Conservation (phyloP, 2,797 vertebrate genomes). For the Margarornis squamiger region DNA sequence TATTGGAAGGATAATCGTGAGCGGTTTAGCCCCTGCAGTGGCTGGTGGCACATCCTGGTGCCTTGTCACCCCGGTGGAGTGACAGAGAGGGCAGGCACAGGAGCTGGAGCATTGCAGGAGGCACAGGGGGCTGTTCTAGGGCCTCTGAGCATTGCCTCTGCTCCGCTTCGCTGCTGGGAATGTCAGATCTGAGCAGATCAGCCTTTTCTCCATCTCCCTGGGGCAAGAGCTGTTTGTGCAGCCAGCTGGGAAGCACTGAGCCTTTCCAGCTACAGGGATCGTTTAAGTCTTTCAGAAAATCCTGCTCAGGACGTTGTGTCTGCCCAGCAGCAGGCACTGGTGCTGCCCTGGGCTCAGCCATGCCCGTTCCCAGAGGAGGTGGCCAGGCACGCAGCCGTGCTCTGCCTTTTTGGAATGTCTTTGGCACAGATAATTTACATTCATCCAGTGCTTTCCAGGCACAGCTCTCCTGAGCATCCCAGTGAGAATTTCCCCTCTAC, state of each 20-base stretch:
- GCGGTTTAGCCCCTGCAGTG: not conserved
- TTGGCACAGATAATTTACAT: not conserved
- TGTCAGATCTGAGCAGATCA: not conserved
- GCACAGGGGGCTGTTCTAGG: not conserved
- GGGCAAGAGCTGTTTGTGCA: not conserved
- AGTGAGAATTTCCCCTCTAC: not conserved
- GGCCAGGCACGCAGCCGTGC: not conserved
- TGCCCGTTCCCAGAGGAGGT: not conserved
- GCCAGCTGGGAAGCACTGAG: not conserved
- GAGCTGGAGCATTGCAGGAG: not conserved
- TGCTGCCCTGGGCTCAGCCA: accelerated
- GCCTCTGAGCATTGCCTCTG: not conserved
- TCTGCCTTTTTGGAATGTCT: not conserved
- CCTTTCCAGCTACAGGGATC: not conserved
- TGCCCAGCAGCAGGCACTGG: not conserved
- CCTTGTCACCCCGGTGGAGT: not conserved
- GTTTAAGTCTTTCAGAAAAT: not conserved
- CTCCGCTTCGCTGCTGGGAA: not conserved
- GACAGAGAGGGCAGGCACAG: not conserved
- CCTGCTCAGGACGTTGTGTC: not conserved
- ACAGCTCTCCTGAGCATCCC: not conserved
- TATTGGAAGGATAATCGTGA: not conserved
- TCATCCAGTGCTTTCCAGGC: not conserved
- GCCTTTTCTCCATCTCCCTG: not conserved
- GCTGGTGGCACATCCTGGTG: not conserved